Conservation (phyloP, 2,113 vertebrate species). For the Semicossyphus pulcher region DNA sequence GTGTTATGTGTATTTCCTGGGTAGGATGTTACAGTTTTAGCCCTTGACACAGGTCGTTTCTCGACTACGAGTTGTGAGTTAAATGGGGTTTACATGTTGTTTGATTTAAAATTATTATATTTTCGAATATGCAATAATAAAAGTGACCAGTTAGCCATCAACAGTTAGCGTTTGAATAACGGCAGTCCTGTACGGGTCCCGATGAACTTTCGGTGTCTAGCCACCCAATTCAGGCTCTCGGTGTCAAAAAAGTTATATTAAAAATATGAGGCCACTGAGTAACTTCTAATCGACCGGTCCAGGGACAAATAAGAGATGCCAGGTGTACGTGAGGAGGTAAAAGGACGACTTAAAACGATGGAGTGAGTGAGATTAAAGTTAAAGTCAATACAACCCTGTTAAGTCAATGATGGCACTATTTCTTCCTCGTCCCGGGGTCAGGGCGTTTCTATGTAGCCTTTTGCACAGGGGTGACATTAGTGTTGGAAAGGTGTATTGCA, state of each 20-base stretch:
- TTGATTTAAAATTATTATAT: neutral
- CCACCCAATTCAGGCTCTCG: neutral
- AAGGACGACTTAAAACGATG: neutral
- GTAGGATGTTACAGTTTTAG: neutral
- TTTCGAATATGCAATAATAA: neutral
- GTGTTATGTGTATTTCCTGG: neutral
- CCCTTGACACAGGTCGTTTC: neutral
- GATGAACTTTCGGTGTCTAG: neutral
- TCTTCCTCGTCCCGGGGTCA: neutral
- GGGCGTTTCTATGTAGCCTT: neutral
- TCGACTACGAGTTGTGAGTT: neutral
- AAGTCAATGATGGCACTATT: conserved; percentile 22
- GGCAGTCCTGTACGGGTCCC: neutral
- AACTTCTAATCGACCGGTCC: neutral
- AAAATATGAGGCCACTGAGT: neutral
- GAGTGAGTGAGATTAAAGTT: neutral
- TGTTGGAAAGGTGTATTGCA: conserved; percentile 26
- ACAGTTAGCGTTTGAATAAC: neutral
- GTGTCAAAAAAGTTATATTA: neutral
- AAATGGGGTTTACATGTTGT: neutral
- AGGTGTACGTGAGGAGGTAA: neutral
- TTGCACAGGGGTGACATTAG: neutral
- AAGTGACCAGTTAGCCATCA: no score
- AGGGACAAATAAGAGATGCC: neutral
- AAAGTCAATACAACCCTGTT: conserved; percentile 1